Evolutionary conservation across 1,140 invertebrate species (phyloP).

Genomic region (Pseudomyrmex flavicornis): DNA sequence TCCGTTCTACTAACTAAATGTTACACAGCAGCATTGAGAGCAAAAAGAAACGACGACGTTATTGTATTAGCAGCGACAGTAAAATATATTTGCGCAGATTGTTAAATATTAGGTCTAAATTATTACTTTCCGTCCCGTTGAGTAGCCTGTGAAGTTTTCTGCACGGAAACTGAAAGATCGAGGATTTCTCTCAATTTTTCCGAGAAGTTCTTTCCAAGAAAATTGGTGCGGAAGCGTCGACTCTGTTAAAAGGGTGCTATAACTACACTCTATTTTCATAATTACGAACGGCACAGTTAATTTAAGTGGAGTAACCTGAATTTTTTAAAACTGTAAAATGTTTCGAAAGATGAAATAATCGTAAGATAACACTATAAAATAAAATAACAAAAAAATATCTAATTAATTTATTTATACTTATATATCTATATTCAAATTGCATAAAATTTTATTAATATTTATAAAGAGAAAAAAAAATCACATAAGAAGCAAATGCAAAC

Average conservation of each 20-base stretch:
- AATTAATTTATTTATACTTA: too few relatives aligned
- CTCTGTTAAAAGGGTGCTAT: conserved; percentile 51
- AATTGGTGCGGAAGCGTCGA: conserved; percentile 61
- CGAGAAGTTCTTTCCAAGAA: conserved; percentile 52
- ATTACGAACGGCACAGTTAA: conserved; percentile 39
- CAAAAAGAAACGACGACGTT: conserved; percentile 51
- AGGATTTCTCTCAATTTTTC: conserved; percentile 60
- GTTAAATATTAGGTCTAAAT: conserved; percentile 62
- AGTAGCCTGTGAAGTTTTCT: conserved; percentile 50
- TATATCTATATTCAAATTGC: too few relatives aligned
- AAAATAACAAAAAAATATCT: background rate
- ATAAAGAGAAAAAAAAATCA: background rate
- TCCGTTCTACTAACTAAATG: conserved; percentile 24
- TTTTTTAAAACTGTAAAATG: conserved; percentile 33
- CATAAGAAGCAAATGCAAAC: conserved; percentile 2
- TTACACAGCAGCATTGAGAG: conserved; percentile 17
- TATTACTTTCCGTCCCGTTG: conserved; percentile 60
- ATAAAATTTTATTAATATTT: too few relatives aligned
- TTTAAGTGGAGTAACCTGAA: conserved; percentile 26
- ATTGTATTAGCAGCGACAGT: conserved; percentile 54
- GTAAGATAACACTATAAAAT: background rate
- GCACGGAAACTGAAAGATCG: conserved; percentile 44
- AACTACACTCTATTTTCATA: conserved; percentile 58
- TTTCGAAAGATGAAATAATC: background rate
- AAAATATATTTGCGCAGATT: conserved; percentile 60